Evolutionary conservation across 1,140 invertebrate species (phyloP), one percentile per base, ranked within the genome.

Genomic region (Hesperophylax magnus): DNA sequence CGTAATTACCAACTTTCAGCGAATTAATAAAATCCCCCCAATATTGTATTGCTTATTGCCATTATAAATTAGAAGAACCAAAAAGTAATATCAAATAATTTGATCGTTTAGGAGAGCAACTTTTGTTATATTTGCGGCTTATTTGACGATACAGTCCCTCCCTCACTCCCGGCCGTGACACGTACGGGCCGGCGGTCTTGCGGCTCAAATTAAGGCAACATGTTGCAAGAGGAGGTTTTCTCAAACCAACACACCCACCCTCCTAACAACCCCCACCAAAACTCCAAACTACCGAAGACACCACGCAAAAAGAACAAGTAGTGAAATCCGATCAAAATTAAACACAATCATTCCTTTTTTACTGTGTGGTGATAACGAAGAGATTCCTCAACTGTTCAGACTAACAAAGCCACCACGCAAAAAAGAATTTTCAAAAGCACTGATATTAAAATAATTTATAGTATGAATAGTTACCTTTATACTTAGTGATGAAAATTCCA

Each of bases 201-300:
- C 74, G 72, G 61, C 58, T 79, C 77, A 79, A 78, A 80, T 78
- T 83, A 80, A 72, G 82, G 82, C 82, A 83, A 83, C 82, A 83
- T 83, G 82, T 83, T 83, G 82, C 82, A 27, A 63, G 60, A 69
- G 65, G 75, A 74, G 58, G 53, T 75, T 56, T 71, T 75, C 71
- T 80, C 53, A 52, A 76, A 71, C 63, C 74, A 31, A 31, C 47
- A 60, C 58, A 47, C 9, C 39, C 39, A 14, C 11, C 39, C 3
- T 34, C 34, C 34, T 6, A 34, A 34, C 34, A 34, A 34, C 34
- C 34, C 0, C 34, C 39, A 18, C 61, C 39, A 72, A 15, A 52
- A 8, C 17, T 24, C 20, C 78, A 69, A 60, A 58, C 52, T 60
- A 31, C 58, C n/a, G 52, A 11, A 9, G 22, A 31, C 22, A 22